Base-by-base conservation (phyloP, 2,888 invertebrate species). In the Sphaerophoria rueppellii region DNA sequence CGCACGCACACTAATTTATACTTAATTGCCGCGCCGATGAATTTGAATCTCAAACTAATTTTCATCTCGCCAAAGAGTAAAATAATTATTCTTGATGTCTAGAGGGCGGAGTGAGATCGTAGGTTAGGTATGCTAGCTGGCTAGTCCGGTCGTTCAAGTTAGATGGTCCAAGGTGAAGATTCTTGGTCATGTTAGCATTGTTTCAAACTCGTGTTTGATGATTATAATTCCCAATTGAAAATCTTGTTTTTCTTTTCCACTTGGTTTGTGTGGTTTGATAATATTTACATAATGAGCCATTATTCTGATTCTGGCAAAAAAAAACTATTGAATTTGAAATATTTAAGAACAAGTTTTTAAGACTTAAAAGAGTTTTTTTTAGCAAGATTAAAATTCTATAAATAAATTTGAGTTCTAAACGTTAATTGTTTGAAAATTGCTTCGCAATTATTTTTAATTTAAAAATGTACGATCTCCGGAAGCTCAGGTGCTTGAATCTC, bases 361-460 rank as follows among this genome's bases (percentile, higher is more conserved):
- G 24, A 6, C 24, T 5, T 12, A 24, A 60, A 6, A 7, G 35
- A 4, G 6, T 6, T 4, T 40, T 40, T 24, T 16, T 40, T 16
- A 11, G 11, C 34, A 2, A 6, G 40, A 40, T 2, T 43, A 12
- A 4, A n/a, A 24, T 24, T 7, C 24, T 24, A 6, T 50, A 16
- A 12, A 7, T 46, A 52, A 4, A 0, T 40, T 6, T 58, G 16
- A 12, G 35, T 14, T 14, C 14, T 63, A 48, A 48, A 40, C 7
- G 0, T 5, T 48, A 34, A 63, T 61, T 61, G 14, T 6, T 9
- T 34, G 48, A 48, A 34, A 61, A 11, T 61, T 34, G 46, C 34
- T 48, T 46, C 46, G 46, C 34, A 48, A 63, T 63, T 63, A 63
- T 63, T 63, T 63, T 34, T 63, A 35, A 48, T 46, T 61, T 58